These are phyloP conservation scores for Anoplophora glabripennis DNA, from an alignment of 1,140 invertebrate genomes.

Conservation along the genomic window DNA sequence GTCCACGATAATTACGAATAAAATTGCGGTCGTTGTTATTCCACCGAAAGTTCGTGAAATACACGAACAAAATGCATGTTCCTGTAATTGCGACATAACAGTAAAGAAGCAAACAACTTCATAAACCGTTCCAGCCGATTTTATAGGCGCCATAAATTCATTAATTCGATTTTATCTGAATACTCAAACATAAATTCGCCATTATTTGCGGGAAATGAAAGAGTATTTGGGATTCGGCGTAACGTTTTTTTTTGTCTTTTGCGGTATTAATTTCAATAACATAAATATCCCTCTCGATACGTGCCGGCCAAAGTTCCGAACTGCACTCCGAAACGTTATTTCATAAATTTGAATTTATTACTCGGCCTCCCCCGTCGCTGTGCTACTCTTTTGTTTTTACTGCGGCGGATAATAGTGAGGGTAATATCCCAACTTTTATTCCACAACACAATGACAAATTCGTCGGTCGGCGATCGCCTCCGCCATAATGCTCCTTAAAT, in stretches of 20 bases:
- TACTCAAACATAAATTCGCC: too few relatives aligned
- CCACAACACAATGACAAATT: slow-evolving; percentile 14
- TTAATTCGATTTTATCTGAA: slow-evolving; percentile 5
- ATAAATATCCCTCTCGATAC: neutral
- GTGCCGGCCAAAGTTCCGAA: slow-evolving; percentile 11
- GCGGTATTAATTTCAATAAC: too few relatives aligned
- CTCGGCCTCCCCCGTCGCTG: neutral
- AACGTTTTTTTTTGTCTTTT: too few relatives aligned
- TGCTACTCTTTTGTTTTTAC: slow-evolving; percentile 13
- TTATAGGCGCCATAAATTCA: slow-evolving; percentile 5
- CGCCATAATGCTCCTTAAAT: slow-evolving; percentile 18
- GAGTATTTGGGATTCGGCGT: too few relatives aligned
- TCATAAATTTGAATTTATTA: slow-evolving; percentile 22
- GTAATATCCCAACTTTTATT: slow-evolving; percentile 18
- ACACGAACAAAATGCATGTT: too few relatives aligned
- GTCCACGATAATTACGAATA: too few relatives aligned
- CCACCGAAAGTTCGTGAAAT: too few relatives aligned
- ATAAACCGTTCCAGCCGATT: slow-evolving; percentile 3
- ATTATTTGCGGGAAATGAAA: too few relatives aligned
- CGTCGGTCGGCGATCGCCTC: slow-evolving; percentile 5
- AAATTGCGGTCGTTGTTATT: too few relatives aligned
- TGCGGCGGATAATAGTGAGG: slow-evolving; percentile 15
- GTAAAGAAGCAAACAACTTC: slow-evolving; percentile 7
- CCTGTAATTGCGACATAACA: too few relatives aligned
- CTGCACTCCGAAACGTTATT: slow-evolving; percentile 15